Base-by-base conservation (phyloP, 2,797 vertebrate genomes). In the Pantherophis vulpinus region DNA sequence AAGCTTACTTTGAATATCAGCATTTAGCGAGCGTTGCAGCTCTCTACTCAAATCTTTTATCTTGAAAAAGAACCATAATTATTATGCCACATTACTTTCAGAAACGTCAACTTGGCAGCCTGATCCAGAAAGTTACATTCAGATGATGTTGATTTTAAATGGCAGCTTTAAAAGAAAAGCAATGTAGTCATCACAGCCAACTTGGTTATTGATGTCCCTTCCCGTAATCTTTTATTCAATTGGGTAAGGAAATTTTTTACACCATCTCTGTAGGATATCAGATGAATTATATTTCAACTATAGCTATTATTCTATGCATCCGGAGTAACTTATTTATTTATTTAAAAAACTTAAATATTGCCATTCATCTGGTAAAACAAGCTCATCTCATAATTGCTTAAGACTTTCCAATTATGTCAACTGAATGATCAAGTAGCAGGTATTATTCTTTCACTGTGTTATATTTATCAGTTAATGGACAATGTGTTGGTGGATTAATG, bases 401-500 rank as follows among this genome's bases (percentile, higher is more conserved):
- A 95, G 63, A 91, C 70, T 51, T 55, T 94, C 93, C 91, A 90
- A 94, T 87, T 93, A 90, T 89, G 91, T 93, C 87, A 94, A 93
- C 94, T n/a, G 60, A 89, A 92, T 92, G 92, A 96, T 97, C 95
- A 95, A 96, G 95, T 87, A 94, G 54, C 63, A 87, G 16, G n/a
- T 54, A 93, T 89, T 90, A 91, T 58, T 59, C 83, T 91, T 91
- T 90, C 32, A 23, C 20, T 14, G 11, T 13, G 70, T 47, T 93
- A 29, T 61, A 93, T 74, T 60, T 54, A 91, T 79, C 29, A 7
- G 90, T 93, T 29, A 54, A 6, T 90, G 7, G 25, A 61, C 7
- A 25, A 56, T 10, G 23, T 63, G 1, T 2, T 89, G 23, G 47
- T 13, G 11, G 55, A 61, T 27, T 61, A 27, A 25, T 32, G 23